These are phyloP conservation scores for Acrobasis suavella DNA, from an alignment of 2,888 invertebrate genomes.

Conservation along the genomic window DNA sequence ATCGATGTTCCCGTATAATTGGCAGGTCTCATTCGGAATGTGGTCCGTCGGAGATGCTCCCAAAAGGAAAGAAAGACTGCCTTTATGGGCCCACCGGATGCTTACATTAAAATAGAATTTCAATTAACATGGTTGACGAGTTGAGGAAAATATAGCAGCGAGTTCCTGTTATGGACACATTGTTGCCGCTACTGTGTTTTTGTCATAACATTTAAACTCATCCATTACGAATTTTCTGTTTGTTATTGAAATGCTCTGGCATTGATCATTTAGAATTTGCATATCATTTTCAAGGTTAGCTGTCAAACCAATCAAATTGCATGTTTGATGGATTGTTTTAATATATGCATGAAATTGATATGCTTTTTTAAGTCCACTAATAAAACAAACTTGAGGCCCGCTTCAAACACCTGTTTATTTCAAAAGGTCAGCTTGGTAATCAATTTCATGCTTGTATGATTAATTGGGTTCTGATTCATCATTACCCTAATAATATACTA, in stretches of 20 bases:
- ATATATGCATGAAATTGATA: constrained; percentile 7
- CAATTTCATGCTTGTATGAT: background rate
- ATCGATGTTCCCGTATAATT: constrained; percentile 70
- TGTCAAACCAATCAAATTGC: constrained; percentile 2
- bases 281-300: constrained; percentile 4
- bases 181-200: constrained; percentile 9
- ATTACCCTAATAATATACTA: constrained; percentile 6
- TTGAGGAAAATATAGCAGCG: constrained; percentile 33
- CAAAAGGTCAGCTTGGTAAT: constrained; percentile 1
- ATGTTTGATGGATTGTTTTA: background rate
- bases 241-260: background rate
- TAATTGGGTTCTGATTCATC: constrained; percentile 4
- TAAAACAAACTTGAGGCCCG: background rate
- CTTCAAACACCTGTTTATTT: background rate
- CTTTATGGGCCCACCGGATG: constrained; percentile 59
- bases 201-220: constrained; percentile 1
- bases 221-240: background rate
- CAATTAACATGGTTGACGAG: constrained; percentile 42
- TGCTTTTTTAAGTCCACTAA: constrained; percentile 2
- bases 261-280: background rate
- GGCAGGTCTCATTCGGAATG: constrained; percentile 71
- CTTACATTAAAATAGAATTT: constrained; percentile 68
- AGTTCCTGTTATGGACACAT: constrained; percentile 22
- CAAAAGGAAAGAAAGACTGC: constrained; percentile 63
- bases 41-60: constrained; percentile 64